Evolutionary conservation across 2,113 vertebrate species (phyloP).

Genomic region (Cryptomyrus ogoouensis): DNA sequence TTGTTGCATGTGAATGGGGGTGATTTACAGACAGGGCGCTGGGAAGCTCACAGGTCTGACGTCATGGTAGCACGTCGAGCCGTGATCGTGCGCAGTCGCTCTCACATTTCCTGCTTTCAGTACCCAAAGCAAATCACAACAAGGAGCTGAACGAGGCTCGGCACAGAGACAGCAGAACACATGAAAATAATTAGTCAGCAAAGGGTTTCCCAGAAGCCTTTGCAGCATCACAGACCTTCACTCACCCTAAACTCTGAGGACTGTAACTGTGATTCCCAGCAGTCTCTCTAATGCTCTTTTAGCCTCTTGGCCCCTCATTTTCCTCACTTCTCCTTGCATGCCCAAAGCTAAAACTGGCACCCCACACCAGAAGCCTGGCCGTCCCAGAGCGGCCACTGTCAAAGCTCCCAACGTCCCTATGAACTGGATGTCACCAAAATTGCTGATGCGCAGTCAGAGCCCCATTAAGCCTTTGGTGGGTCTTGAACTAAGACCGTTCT

Average conservation of each 20-base stretch:
- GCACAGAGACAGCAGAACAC: neutral
- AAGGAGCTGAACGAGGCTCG: neutral
- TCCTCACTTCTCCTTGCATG: neutral
- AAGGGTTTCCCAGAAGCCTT: neutral
- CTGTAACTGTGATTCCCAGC: neutral
- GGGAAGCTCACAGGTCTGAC: neutral
- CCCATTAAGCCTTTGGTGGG: neutral
- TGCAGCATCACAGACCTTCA: neutral
- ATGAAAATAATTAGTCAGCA: neutral
- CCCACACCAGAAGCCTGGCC: neutral
- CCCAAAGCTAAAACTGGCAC: neutral
- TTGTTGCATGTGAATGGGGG: neutral
- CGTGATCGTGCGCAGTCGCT: neutral
- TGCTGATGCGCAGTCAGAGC: neutral
- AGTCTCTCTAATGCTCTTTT: neutral
- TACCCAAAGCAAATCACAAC: neutral
- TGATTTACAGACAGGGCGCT: neutral
- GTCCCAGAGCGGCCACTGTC: neutral
- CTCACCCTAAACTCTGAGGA: neutral
- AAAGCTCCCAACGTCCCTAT: neutral
- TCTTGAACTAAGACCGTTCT: neutral
- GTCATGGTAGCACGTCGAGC: neutral
- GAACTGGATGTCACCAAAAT: neutral
- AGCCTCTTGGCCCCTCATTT: neutral
- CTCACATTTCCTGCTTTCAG: neutral